phyloP scores from a whole-genome alignment of 2,797 vertebrate species.

The Gymnoscopelus braueri region DNA sequence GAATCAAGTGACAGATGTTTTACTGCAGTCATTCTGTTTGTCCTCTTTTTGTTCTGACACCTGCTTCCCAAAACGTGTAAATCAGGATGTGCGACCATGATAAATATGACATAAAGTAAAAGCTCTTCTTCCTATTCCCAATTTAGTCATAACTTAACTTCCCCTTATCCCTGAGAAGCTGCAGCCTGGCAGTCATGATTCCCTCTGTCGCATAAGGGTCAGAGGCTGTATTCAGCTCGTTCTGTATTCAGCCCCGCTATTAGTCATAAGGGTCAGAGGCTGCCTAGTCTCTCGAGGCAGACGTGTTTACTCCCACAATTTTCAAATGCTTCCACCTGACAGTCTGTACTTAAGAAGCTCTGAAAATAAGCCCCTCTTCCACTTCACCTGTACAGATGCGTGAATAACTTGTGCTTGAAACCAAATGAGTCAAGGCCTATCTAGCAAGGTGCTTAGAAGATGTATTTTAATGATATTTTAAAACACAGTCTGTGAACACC shows the following conservation, averaged over 20 bases:
- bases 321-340: no score
- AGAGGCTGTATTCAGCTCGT: conserved; percentile 26
- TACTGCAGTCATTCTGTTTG: conserved; percentile 70
- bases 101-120: conserved; percentile 79
- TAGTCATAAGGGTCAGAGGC: not conserved
- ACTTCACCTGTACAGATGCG: no score
- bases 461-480: no score
- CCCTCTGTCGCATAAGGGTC: conserved; percentile 66
- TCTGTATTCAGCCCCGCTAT: not conserved
- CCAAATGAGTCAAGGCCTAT: no score
- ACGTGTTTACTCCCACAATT: no score
- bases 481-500: no score
- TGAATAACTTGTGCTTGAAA: no score
- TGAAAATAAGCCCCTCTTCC: no score
- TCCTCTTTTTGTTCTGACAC: conserved; percentile 59
- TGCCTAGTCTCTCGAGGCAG: no score
- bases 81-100: conserved; percentile 85
- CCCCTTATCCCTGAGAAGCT: conserved; percentile 84
- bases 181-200: conserved; percentile 72
- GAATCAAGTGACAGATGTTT: conserved; percentile 18
- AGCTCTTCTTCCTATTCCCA: conserved; percentile 82
- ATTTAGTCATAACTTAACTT: conserved; percentile 86
- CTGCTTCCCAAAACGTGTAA: conserved; percentile 83
- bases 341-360: no score
- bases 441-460: no score